phyloP scores from a whole-genome alignment of 2,113 vertebrate genomes.

The Saguinus imperator region DNA sequence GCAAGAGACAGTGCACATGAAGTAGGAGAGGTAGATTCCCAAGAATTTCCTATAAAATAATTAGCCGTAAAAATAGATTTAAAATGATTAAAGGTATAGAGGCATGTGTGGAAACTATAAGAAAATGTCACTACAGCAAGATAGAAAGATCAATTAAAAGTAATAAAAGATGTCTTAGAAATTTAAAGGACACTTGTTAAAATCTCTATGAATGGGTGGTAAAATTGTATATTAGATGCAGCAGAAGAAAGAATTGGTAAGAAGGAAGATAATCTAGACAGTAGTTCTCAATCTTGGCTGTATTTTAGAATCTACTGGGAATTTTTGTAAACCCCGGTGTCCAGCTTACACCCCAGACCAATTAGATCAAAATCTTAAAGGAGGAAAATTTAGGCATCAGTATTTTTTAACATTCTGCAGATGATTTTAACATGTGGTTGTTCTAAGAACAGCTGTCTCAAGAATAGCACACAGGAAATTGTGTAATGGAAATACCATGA shows the following conservation, averaged over 20 bases:
- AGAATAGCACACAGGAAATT: not conserved
- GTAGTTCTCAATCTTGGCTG: not conserved
- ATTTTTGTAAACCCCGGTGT: not conserved
- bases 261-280: not conserved
- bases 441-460: not conserved
- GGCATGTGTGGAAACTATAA: not conserved
- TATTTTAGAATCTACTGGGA: not conserved
- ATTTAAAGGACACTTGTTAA: not conserved
- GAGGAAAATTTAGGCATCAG: not conserved
- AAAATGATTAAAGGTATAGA: not conserved
- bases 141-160: not conserved
- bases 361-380: not conserved
- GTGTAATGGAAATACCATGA: not conserved
- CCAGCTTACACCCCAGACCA: not conserved
- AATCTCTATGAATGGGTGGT: not conserved
- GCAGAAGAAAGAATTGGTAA: not conserved
- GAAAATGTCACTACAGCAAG: not conserved
- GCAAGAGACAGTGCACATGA: rapidly evolving
- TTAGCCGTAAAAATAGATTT: not conserved
- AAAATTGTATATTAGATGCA: not conserved
- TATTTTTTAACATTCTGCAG: not conserved
- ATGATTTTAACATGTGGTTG: not conserved
- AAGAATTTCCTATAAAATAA: not conserved
- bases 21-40: not conserved
- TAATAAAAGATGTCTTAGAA: not conserved